These are phyloP conservation scores for Microctenopoma stevenorrisi DNA, from an alignment of 2,797 vertebrate species.

Conservation along the genomic window DNA sequence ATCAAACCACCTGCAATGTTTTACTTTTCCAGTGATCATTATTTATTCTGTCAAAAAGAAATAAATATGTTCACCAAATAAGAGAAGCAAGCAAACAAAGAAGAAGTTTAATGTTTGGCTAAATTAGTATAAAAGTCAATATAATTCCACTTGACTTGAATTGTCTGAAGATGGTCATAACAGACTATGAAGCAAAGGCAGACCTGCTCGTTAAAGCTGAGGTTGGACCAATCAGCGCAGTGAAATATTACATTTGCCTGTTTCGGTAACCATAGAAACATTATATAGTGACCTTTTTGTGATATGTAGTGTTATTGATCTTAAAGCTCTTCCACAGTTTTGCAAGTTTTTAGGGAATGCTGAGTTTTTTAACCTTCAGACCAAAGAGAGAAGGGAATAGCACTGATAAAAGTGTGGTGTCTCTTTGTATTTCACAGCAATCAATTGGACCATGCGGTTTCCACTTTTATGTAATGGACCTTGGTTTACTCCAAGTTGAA, in stretches of 20 bases:
- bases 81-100: constrained; percentile 6
- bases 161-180: constrained; percentile 1
- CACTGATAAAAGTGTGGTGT: constrained; percentile 29
- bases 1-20: background rate
- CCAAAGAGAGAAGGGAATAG: constrained; percentile 40
- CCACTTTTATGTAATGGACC: constrained; percentile 16
- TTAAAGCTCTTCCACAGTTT: constrained; percentile 20
- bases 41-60: background rate
- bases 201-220: constrained; percentile 18
- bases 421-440: constrained; percentile 51
- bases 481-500: constrained; percentile 37
- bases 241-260: background rate
- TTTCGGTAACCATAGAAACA: constrained; percentile 33
- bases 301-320: constrained; percentile 61
- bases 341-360: constrained; percentile 19
- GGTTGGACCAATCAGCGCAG: constrained; percentile 16
- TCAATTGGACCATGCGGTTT: constrained; percentile 38
- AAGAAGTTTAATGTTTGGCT: constrained; percentile 6
- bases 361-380: constrained; percentile 43
- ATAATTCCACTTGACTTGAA: background rate
- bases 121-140: constrained; percentile 21
- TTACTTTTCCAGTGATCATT: constrained; percentile 1
- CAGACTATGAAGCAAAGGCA: background rate
- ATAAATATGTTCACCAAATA: background rate
- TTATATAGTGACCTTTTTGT: constrained; percentile 55